Base-by-base conservation (phyloP, 2,888 invertebrate genomes). In the Dicranocentrus wangi region DNA sequence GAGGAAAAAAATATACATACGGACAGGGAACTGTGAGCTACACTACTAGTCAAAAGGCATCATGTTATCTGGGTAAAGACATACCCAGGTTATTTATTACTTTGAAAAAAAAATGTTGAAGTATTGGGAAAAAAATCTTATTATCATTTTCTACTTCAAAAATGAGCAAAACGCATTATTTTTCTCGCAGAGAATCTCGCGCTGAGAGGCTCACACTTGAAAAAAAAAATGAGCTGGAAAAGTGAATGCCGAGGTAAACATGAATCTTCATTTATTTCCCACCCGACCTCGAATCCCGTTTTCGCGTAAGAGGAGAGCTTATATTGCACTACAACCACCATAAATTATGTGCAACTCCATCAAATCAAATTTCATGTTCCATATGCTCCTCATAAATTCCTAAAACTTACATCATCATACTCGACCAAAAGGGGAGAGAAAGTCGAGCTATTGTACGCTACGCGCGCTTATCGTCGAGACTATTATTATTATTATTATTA, bases 291-390 rank as follows among this genome's bases (percentile, higher is more conserved):
- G n/a, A n/a, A n/a, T n/a, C n/a, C n/a, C n/a, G 21, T 65, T 47
- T 51, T 55, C 32, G 13, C 69, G 15, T 61, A 5, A 28, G 17
- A 61, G 13, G 2, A 61, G 61, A 28, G 32, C 7, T 27, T 32
- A 58, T 19, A 17, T 32, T 32, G 32, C 28, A 47, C 43, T 19
- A 58, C 65, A 63, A 66, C 63, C 39, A n/a, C 23, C 5, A 63
- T 63, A 63, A 63, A 63, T 47, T 47, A 60, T 47, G 15, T 55
- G 47, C 13, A 60, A 23, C 72, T 71, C 66, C 72, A 66, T 72
- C 66, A 72, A 79, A 79, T 79, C 71, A 79, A 79, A 79, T 79
- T 79, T 79, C 72, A 79, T 71, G 66, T 60, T 58, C 43, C 69
- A 61, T 63, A 63, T 78, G 51, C 19, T 25, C 60, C 63, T 27